A percentile compares a stretch with the other conserved stretches of the same genome.
These are phyloP conservation scores for Phocides pigmalion DNA, from an alignment of 1,140 invertebrate species.

Conservation along the genomic window DNA sequence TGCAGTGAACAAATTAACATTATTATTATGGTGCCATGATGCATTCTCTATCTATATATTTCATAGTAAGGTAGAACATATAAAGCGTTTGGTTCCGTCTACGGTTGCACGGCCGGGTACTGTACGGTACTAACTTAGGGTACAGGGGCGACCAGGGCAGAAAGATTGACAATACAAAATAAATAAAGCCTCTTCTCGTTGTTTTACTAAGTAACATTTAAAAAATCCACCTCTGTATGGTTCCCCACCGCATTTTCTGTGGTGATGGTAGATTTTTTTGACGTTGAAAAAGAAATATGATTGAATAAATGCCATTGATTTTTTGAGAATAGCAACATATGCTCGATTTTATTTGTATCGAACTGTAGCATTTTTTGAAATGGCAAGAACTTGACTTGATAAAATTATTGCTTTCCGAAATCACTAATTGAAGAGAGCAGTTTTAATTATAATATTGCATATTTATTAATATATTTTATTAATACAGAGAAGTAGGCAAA, in stretches of 20 bases:
- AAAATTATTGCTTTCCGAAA: too few species aligned
- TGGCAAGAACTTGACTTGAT: too few species aligned
- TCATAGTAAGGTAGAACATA: slow-evolving; percentile 33
- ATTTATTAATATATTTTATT: not conserved
- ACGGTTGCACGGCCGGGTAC: slow-evolving; percentile 35
- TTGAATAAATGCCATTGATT: too few species aligned
- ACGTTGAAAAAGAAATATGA: too few species aligned
- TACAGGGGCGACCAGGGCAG: slow-evolving; percentile 35
- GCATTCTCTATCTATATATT: not conserved
- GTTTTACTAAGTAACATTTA: not conserved
- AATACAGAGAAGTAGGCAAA: slow-evolving; percentile 17
- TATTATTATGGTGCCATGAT: slow-evolving; percentile 7
- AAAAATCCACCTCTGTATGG: too few species aligned
- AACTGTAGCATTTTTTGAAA: too few species aligned
- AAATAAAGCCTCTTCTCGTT: slow-evolving; percentile 21
- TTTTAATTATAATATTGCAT: too few species aligned
- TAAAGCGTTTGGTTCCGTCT: slow-evolving; percentile 46
- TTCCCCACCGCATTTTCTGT: too few species aligned
- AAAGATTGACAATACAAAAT: slow-evolving; percentile 39
- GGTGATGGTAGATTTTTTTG: too few species aligned
- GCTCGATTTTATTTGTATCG: too few species aligned
- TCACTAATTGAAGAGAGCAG: too few species aligned
- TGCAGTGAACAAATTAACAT: slow-evolving; percentile 17
- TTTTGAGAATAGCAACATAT: too few species aligned
- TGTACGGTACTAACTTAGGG: slow-evolving; percentile 2